Percentiles rank a stretch among this genome's conserved stretches.
phyloP scores from a whole-genome alignment of 2,888 invertebrate species.

The Schizaphis graminum region DNA sequence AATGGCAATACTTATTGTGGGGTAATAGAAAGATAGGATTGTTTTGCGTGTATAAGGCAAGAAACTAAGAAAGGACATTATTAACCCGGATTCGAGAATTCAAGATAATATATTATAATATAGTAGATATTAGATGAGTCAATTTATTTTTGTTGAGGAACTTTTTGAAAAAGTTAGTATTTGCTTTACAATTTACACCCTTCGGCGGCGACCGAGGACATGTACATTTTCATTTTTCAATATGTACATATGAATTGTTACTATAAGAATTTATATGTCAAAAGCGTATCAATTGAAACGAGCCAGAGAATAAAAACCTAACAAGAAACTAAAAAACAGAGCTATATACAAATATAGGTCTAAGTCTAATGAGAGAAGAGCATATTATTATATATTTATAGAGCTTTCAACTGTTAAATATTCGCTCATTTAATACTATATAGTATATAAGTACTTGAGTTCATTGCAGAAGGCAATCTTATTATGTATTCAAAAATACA shows the following conservation, averaged over 20 bases:
- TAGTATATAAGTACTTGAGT: neutral
- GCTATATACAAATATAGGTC: neutral
- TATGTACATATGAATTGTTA: neutral
- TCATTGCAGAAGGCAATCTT: neutral
- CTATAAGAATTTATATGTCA: neutral
- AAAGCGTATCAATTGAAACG: neutral
- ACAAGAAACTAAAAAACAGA: neutral
- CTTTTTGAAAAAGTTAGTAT: neutral
- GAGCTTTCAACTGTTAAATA: neutral
- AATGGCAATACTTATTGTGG: too few species aligned
- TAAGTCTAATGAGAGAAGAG: neutral
- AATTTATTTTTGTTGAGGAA: neutral
- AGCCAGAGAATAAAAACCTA: neutral
- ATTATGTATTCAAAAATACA: neutral
- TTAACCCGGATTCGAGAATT: neutral
- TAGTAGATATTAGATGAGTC: neutral
- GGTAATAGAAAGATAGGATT: neutral
- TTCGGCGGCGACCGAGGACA: neutral
- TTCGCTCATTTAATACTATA: neutral
- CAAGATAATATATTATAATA: neutral
- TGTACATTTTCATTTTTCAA: neutral
- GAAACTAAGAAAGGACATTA: neutral
- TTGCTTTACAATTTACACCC: neutral
- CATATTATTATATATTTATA: neutral
- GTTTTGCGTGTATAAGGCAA: neutral